Evolutionary conservation across 2,113 vertebrate species (phyloP), one percentile per base, ranked within the genome.

Genomic region (Antechinus stuartii): DNA sequence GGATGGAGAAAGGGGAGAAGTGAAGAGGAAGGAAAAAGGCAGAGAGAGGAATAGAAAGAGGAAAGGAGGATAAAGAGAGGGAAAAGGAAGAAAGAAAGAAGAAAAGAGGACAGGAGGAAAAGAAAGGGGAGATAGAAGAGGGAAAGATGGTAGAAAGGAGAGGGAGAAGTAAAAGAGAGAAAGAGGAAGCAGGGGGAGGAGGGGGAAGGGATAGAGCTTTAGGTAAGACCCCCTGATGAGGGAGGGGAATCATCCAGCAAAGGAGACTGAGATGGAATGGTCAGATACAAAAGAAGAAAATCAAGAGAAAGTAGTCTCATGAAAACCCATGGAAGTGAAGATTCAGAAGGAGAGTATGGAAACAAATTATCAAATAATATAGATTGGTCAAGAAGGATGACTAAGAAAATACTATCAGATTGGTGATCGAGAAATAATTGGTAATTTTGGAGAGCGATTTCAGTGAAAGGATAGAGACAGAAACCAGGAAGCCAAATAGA

Each of bases 101-200:
- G 54, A 54, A 3, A 22, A 23, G 22, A 49, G 49, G 49, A 8
- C 49, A 49, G 49, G 49, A 49, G 22, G 16, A 55, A 6, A 23
- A 55, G 23, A 23, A 55, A 55, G 1, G 23, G 5, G 16, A 14
- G 35, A 6, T 16, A n/a, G 16, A 35, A 16, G 35, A n/a, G 12
- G n/a, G 61, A 7, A 4, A 25, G 35, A n/a, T 3, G 30, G 50
- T 52, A 52, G 50, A 10, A 10, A 52, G 57, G 27, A n/a, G 30
- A 16, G 1, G 6, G 14, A 76, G n/a, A 10, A 30, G n/a, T 12
- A 25, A 1, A 27, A 1, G 35, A 35, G 22, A 35, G 26, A 6
- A 16, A 4, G 30, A n/a, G 5, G 7, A 9, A 35, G n/a, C n/a
- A n/a, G n/a, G n/a, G 16, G 4, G 4, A 6, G 6, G 10, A 14